phyloP scores from a whole-genome alignment of 2,797 vertebrate genomes.

The Mallotus villosus region DNA sequence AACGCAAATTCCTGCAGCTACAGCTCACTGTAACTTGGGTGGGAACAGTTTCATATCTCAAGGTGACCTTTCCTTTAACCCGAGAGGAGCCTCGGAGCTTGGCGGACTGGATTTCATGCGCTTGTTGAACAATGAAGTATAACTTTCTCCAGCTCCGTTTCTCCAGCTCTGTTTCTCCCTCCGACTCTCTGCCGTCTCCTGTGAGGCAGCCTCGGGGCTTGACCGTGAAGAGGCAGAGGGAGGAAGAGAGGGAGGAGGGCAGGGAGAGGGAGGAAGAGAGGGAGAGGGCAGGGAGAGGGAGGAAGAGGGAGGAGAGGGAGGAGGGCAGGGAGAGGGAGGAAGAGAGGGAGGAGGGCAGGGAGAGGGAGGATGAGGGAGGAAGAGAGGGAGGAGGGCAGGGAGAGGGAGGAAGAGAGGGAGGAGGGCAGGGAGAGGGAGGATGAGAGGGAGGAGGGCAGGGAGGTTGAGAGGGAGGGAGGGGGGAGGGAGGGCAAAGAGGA shows the following conservation, averaged over 20 bases:
- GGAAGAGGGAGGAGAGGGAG: background rate
- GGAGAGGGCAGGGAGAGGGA: background rate
- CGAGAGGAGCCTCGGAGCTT: background rate
- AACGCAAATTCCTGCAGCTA: background rate
- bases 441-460: background rate
- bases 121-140: background rate
- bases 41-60: background rate
- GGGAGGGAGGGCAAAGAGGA: background rate
- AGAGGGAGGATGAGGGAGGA: background rate
- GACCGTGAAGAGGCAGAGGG: background rate
- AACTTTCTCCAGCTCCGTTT: background rate
- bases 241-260: background rate
- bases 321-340: background rate
- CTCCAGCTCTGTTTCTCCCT: background rate
- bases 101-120: conserved; percentile 1
- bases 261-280: background rate
- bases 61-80: conserved; percentile 9
- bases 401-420: background rate
- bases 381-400: background rate
- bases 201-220: conserved; percentile 2
- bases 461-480: background rate
- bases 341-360: background rate
- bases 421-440: background rate
- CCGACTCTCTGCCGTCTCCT: background rate
- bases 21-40: conserved; percentile 9